Evolutionary conservation across 1,140 invertebrate genomes (phyloP).

Genomic region (Portunus trituberculatus): DNA sequence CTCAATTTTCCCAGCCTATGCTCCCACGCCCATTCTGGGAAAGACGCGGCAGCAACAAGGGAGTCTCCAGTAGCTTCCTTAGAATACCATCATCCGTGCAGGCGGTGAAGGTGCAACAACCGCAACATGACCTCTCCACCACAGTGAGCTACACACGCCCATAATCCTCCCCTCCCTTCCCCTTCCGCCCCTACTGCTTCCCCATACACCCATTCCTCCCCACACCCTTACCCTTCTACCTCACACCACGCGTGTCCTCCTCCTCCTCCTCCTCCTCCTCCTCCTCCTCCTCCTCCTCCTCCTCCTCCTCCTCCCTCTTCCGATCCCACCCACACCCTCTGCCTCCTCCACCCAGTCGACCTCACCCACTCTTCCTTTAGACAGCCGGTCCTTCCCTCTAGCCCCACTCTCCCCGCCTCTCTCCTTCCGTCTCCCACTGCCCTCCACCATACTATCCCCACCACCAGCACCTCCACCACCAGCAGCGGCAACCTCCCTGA

Average conservation of each 20-base stretch:
- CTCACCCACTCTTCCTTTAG: neutral
- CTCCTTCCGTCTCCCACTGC: neutral
- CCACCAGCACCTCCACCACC: constrained; percentile 32
- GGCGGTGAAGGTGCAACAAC: constrained; percentile 61
- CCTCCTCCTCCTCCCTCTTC: neutral
- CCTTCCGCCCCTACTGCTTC: neutral
- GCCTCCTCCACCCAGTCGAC: neutral
- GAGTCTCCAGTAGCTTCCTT: neutral
- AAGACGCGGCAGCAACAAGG: neutral
- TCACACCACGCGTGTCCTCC: neutral
- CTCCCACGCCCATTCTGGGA: neutral
- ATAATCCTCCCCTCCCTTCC: neutral
- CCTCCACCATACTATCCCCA: neutral
- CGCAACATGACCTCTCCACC: constrained; percentile 40
- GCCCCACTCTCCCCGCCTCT: neutral
- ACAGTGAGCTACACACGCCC: neutral
- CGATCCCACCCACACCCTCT: neutral
- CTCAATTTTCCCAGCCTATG: neutral
- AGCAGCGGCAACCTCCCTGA: constrained; percentile 67
- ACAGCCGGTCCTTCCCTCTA: neutral
- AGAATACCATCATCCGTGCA: neutral
- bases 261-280: neutral
- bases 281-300: neutral
- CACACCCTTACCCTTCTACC: neutral
- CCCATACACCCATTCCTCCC: neutral